Base-by-base conservation (phyloP, 1,140 invertebrate genomes). In the Drosophila kikkawai region DNA sequence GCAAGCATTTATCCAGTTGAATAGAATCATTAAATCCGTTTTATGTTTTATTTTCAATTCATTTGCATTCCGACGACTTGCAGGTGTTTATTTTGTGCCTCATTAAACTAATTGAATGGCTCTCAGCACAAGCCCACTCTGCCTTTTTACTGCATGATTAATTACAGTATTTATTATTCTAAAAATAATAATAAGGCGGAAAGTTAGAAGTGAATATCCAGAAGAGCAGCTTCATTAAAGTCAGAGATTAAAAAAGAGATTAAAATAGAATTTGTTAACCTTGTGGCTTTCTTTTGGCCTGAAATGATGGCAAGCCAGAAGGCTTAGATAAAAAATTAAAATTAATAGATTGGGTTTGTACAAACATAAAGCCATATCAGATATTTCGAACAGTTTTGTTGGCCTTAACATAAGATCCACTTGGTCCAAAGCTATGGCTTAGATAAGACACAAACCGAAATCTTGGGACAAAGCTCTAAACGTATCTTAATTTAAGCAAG, bases 41-140 rank as follows among this genome's bases (percentile, higher is more conserved):
- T 47, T 22, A 37, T 17, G 32, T 17, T 79, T 55, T 59, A 60
- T 53, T 75, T 79, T 77, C 29, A 69, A 60, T 68, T 65, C 32
- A 81, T 58, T 65, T 51, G 60, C 39, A 66, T 63, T 61, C 39
- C 12, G 7, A 57, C n/a, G 15, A 19, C 32, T 22, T 32, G 39
- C 48, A 22, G 48, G 19, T 78, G 57, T 79, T 75, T 47, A 51
- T 42, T 75, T 83, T 67, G 42, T 58, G 76, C 41, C 60, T 76
- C 75, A 79, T 76, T 83, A 61, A 68, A 56, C 48, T 32, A 56
- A 70, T 68, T 68, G 39, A 70, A 68, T 68, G 64, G 48, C 19
- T 41, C 45, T 56, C 39, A 34, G 15, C 34, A 39, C 45, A 47
- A 32, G 34, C 17, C 17, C 22, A 7, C 47, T 11, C 22, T 9